These are phyloP conservation scores for Brachyptera putata DNA, from an alignment of 2,888 invertebrate species.

Conservation along the genomic window DNA sequence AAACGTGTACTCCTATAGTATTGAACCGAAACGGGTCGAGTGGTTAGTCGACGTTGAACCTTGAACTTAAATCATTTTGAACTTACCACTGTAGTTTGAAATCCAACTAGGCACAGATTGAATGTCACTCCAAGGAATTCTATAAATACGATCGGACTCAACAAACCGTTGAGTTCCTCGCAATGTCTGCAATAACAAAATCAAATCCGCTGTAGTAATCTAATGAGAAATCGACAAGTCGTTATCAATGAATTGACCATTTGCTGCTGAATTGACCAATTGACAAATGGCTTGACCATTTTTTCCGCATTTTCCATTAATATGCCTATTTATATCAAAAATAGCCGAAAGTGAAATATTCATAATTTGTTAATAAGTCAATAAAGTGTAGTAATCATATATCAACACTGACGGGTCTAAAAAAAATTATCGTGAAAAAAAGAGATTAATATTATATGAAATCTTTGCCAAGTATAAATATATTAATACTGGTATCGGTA, in stretches of 20 bases:
- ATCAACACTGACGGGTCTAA: too few relatives aligned
- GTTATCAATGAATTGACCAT: too few relatives aligned
- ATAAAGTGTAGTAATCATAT: too few relatives aligned
- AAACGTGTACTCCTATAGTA: not conserved
- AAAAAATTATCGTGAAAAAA: too few relatives aligned
- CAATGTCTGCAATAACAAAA: not conserved
- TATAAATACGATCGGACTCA: constrained; percentile 12
- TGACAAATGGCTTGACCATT: too few relatives aligned
- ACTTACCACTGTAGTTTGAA: constrained; percentile 10
- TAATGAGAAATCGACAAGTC: too few relatives aligned
- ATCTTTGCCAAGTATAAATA: not conserved
- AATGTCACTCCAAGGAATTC: constrained; percentile 5
- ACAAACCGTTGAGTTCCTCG: not conserved
- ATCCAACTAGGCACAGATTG: constrained; percentile 2
- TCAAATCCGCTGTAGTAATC: not conserved
- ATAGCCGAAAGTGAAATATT: too few relatives aligned
- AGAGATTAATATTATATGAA: not conserved
- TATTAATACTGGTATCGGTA: too few relatives aligned
- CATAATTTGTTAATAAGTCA: too few relatives aligned
- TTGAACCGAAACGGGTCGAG: not conserved
- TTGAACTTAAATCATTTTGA: not conserved
- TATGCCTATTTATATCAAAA: too few relatives aligned
- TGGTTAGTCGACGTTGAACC: too few relatives aligned
- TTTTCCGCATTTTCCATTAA: not conserved
- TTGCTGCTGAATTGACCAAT: too few relatives aligned